These are phyloP conservation scores for Cyanocitta stelleri DNA, from an alignment of 2,113 vertebrate genomes.

Conservation along the genomic window DNA sequence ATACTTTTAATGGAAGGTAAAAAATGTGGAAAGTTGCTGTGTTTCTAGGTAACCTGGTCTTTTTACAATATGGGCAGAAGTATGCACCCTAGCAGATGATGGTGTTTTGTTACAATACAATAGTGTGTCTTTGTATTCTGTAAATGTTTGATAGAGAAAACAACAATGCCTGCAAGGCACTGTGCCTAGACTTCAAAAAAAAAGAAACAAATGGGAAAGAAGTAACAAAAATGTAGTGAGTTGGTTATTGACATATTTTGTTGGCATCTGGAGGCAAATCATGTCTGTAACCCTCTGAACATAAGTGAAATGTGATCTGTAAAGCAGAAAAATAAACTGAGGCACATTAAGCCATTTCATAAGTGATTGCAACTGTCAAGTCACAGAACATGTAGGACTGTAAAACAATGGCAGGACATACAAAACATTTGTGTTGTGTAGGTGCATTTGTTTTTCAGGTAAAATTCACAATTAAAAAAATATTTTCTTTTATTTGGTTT, in stretches of 20 bases:
- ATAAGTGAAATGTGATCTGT: neutral
- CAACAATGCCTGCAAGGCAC: neutral
- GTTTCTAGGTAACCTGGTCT: neutral
- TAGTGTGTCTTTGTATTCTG: neutral
- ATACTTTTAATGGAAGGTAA: neutral
- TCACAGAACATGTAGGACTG: neutral
- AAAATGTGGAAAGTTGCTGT: neutral
- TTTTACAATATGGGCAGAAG: neutral
- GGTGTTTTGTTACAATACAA: neutral
- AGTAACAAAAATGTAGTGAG: neutral
- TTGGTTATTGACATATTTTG: neutral
- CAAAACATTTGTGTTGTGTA: neutral
- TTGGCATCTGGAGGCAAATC: neutral
- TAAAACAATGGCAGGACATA: neutral
- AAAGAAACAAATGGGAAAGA: neutral
- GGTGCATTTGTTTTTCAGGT: neutral
- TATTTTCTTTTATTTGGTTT: neutral
- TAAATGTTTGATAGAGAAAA: neutral
- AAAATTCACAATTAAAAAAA: neutral
- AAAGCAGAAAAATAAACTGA: neutral
- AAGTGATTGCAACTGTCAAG: neutral
- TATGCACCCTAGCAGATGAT: neutral
- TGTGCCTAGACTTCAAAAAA: neutral
- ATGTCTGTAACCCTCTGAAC: neutral
- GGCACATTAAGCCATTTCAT: neutral